A percentile compares a stretch with the other conserved stretches of the same genome.
Conservation (phyloP, 1,140 invertebrate species). For the Formica selysi region DNA sequence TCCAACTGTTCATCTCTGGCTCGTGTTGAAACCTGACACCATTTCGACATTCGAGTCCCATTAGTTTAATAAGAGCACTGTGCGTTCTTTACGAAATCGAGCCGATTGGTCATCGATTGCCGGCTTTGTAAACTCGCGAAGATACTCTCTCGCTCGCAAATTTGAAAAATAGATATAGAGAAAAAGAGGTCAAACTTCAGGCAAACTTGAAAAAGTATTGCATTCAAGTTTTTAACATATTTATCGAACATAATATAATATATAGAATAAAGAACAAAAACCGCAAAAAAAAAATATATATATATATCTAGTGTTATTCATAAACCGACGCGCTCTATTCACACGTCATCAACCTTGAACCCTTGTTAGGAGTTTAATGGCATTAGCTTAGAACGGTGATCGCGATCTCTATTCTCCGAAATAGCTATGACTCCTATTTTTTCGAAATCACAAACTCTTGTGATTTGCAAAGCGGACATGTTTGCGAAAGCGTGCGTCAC, state of each 20-base stretch:
- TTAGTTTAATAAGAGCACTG: constrained; percentile 78
- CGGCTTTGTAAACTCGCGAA: constrained; percentile 44
- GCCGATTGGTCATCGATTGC: constrained; percentile 54
- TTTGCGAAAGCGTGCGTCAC: constrained; percentile 63
- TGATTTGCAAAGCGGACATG: not conserved
- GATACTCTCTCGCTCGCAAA: not conserved
- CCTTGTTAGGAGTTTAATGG: not conserved
- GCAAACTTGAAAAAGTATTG: not conserved
- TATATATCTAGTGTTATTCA: not conserved
- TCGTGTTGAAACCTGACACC: constrained; percentile 71
- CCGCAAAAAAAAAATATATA: too few relatives aligned
- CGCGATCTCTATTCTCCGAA: not conserved
- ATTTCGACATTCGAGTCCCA: constrained; percentile 75
- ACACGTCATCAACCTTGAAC: not conserved
- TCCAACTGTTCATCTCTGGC: constrained; percentile 71
- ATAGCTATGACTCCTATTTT: not conserved
- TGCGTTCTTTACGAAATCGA: constrained; percentile 75
- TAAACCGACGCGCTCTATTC: not conserved
- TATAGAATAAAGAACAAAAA: not conserved
- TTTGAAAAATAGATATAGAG: not conserved
- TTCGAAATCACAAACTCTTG: constrained; percentile 31
- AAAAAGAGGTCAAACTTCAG: not conserved
- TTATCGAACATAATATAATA: not conserved
- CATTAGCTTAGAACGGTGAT: not conserved
- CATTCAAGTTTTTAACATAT: not conserved